Evolutionary conservation across 2,888 invertebrate genomes (phyloP).

Genomic region (Slavum lentiscoides): DNA sequence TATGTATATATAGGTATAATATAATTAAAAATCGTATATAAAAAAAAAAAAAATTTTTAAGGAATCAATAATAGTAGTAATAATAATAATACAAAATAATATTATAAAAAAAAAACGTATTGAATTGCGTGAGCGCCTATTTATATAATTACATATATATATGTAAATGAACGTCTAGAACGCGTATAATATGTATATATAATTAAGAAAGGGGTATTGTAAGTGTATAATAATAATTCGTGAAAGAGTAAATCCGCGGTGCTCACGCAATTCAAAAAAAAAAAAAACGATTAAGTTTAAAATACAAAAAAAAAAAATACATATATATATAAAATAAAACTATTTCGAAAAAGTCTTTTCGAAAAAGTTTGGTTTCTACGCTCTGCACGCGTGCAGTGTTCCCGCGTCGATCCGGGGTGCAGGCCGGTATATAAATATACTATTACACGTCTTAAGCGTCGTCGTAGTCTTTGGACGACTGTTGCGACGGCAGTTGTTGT

Average conservation of each 20-base stretch:
- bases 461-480: constrained; percentile 50
- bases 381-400: constrained; percentile 4
- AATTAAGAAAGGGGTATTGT: background rate
- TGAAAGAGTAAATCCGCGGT: background rate
- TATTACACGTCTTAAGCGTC: constrained; percentile 7
- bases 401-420: too few species aligned
- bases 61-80: constrained; percentile 28
- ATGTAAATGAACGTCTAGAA: background rate
- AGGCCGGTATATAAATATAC: background rate
- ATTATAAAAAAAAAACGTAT: background rate
- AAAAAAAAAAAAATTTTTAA: constrained; percentile 34
- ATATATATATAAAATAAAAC: too few species aligned
- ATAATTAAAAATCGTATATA: background rate
- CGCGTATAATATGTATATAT: background rate
- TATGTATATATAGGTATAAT: too few species aligned
- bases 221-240: background rate
- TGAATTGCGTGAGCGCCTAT: constrained; percentile 43
- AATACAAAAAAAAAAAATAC: constrained; percentile 19
- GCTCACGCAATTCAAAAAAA: constrained; percentile 40
- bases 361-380: background rate
- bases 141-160: background rate
- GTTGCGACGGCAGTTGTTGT: constrained; percentile 29
- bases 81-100: constrained; percentile 24
- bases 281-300: constrained; percentile 10
- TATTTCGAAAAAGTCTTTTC: constrained; percentile 1